A percentile compares a stretch with the other conserved stretches of the same genome.
These are phyloP conservation scores for Volucella zonaria DNA, from an alignment of 2,888 invertebrate genomes.

Conservation along the genomic window DNA sequence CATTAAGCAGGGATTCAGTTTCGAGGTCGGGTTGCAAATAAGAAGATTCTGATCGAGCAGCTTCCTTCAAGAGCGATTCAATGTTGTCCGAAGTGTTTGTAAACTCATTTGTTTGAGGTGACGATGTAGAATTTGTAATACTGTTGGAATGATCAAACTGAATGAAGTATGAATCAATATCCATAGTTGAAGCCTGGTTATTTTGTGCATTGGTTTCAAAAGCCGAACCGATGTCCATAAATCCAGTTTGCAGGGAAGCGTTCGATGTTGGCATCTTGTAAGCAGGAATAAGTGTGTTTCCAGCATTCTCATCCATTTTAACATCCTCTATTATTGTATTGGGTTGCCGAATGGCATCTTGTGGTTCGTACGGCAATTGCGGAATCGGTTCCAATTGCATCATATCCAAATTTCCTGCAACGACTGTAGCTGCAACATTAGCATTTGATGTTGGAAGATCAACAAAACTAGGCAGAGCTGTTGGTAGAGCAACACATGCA, in stretches of 20 bases:
- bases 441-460: constrained; percentile 78
- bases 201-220: constrained; percentile 29
- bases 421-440: constrained; percentile 7
- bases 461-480: constrained; percentile 81
- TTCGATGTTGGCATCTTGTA: constrained; percentile 37
- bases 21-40: constrained; percentile 79
- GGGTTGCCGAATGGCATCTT: constrained; percentile 8
- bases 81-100: constrained; percentile 77
- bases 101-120: constrained; percentile 44
- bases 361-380: constrained; percentile 49
- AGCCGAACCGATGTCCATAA: constrained; percentile 39
- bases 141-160: constrained; percentile 62
- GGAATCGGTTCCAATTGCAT: constrained; percentile 43
- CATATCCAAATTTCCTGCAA: constrained; percentile 49
- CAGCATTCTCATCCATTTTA: constrained; percentile 54
- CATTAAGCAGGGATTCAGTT: constrained; percentile 81
- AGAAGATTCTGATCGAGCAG: constrained; percentile 74
- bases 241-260: constrained; percentile 14
- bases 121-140: constrained; percentile 53
- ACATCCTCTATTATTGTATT: constrained; percentile 48
- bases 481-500: constrained; percentile 81
- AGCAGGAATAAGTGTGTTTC: constrained; percentile 18
- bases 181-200: constrained; percentile 67
- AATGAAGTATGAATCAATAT: constrained; percentile 76
- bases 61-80: constrained; percentile 80